These are phyloP conservation scores for Hylomyscus alleni DNA, from an alignment of 2,797 vertebrate genomes.

Conservation along the genomic window DNA sequence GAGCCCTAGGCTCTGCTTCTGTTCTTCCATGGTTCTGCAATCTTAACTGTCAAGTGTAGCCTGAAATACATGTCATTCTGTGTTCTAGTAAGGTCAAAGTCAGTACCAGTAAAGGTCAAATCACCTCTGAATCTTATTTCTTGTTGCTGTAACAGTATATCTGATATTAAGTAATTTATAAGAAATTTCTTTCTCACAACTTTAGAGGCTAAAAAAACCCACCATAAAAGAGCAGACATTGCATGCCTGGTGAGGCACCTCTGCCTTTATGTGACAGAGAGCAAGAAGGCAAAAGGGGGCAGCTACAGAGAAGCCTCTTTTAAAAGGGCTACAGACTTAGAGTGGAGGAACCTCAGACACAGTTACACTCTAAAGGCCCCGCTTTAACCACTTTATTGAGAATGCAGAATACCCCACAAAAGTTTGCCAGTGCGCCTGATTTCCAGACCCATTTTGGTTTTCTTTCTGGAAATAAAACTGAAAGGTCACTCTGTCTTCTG, in stretches of 20 bases:
- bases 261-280: not conserved
- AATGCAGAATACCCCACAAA: not conserved
- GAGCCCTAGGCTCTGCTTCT: not conserved
- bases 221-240: not conserved
- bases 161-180: not conserved
- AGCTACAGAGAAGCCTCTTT: not conserved
- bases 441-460: slow-evolving; percentile 54
- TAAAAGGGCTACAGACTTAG: not conserved
- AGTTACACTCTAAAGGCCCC: no score
- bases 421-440: slow-evolving; percentile 38
- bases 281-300: not conserved
- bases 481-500: slow-evolving; percentile 61
- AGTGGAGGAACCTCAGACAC: not conserved
- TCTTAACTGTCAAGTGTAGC: not conserved
- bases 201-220: not conserved
- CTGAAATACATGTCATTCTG: slow-evolving; percentile 43
- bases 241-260: not conserved
- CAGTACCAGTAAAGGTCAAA: slow-evolving; percentile 56
- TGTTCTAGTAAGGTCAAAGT: slow-evolving; percentile 15
- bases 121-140: slow-evolving; percentile 11
- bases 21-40: not conserved
- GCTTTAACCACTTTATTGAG: not conserved
- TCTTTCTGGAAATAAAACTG: slow-evolving; percentile 60
- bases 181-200: not conserved
- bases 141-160: not conserved